These are phyloP conservation scores for Odobenus rosmarus DNA, from an alignment of 2,113 vertebrate genomes.

Conservation along the genomic window DNA sequence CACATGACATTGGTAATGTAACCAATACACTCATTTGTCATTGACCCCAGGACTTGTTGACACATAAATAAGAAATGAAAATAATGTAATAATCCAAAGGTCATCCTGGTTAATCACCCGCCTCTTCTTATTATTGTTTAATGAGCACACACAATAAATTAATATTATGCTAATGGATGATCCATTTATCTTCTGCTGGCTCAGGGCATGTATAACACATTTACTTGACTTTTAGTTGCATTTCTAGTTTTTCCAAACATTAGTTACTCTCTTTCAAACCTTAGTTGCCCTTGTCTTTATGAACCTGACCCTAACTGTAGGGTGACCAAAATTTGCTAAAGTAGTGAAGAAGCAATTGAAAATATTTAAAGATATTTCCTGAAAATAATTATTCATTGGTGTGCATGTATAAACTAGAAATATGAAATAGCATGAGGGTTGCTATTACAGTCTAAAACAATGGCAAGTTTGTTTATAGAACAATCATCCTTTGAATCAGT, in stretches of 20 bases:
- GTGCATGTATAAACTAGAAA: constrained; percentile 17
- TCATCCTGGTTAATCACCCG: neutral
- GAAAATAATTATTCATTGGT: constrained; percentile 55
- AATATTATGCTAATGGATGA: constrained; percentile 61
- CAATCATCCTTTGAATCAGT: constrained; percentile 73
- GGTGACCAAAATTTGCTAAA: constrained; percentile 25
- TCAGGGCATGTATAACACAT: neutral
- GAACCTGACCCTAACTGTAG: neutral
- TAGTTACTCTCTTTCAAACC: neutral
- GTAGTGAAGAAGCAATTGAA: constrained; percentile 47
- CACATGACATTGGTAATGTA: neutral
- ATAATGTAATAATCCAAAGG: constrained; percentile 33
- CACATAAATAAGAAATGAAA: constrained; percentile 49
- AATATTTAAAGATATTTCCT: constrained; percentile 63
- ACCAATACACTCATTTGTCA: constrained; percentile 25
- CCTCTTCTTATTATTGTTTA: constrained; percentile 66
- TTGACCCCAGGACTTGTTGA: neutral
- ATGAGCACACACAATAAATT: constrained; percentile 59
- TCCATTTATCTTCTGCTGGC: constrained; percentile 61
- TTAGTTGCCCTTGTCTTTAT: constrained; percentile 14
- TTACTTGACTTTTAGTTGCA: constrained; percentile 51
- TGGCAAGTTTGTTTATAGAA: constrained; percentile 65
- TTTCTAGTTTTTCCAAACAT: constrained; percentile 29
- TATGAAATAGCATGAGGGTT: constrained; percentile 17
- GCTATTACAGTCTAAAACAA: constrained; percentile 59